Evolutionary conservation across 2,797 vertebrate species (phyloP).

Genomic region (Hirundo rustica): DNA sequence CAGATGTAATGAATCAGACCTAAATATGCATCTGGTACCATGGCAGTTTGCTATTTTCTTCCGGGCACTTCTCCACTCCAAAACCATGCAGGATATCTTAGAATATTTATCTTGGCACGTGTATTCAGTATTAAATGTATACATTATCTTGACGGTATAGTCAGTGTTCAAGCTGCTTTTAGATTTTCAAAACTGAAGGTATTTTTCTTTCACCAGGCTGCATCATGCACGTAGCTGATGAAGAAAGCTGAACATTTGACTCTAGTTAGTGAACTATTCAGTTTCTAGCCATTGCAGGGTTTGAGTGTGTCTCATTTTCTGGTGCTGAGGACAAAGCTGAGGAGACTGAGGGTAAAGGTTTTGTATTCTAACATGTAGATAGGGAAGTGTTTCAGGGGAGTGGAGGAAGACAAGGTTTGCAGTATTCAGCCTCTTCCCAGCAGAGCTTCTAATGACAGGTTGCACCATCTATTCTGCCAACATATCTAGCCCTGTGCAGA

Average conservation of each 20-base stretch:
- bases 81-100: background rate
- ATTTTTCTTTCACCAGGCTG: background rate
- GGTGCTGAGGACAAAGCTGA: background rate
- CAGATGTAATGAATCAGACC: background rate
- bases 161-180: background rate
- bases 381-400: background rate
- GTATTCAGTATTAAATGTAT: background rate
- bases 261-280: background rate
- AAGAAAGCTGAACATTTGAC: background rate
- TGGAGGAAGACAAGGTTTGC: background rate
- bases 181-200: background rate
- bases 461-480: background rate
- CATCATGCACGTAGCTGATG: rapidly evolving
- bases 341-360: background rate
- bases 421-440: background rate
- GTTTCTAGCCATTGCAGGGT: background rate
- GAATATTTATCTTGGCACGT: background rate
- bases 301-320: background rate
- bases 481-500: background rate
- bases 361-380: background rate
- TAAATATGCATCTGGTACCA: background rate
- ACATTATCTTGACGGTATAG: background rate
- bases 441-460: background rate
- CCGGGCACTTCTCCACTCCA: background rate
- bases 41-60: background rate